Evolutionary conservation across 2,113 vertebrate genomes (phyloP).

Genomic region (Butorides virescens): DNA sequence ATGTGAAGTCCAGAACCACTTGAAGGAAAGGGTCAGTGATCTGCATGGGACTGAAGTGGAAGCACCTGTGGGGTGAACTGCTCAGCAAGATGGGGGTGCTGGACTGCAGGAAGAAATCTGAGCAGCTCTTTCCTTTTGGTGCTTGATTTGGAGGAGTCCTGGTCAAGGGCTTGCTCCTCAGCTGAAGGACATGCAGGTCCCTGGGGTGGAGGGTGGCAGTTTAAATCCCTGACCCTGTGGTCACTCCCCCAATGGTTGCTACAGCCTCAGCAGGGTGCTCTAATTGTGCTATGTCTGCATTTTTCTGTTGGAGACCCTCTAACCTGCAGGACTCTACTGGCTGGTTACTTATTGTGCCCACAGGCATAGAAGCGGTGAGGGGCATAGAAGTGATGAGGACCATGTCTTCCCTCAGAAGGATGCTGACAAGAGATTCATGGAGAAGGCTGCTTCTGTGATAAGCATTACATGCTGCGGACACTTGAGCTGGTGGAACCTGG

Average conservation of each 20-base stretch:
- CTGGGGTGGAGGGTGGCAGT: too few species aligned
- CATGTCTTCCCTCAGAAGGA: not conserved
- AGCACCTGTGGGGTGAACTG: not conserved
- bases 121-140: not conserved
- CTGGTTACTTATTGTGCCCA: not conserved
- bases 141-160: not conserved
- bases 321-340: not conserved
- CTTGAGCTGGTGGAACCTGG: constrained; percentile 3
- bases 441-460: not conserved
- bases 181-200: not conserved
- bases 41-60: not conserved
- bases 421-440: not conserved
- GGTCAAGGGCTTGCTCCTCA: not conserved
- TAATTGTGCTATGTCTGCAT: not conserved
- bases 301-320: not conserved
- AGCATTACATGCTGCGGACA: not conserved
- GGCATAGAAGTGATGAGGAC: not conserved
- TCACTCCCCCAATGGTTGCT: not conserved
- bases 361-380: not conserved
- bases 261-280: not conserved
- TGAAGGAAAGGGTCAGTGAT: not conserved
- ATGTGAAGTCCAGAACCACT: not conserved
- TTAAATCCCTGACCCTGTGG: not conserved
- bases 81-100: not conserved
- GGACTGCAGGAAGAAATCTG: not conserved